Evolutionary conservation across 2,888 invertebrate genomes (phyloP).

Genomic region (Tuta absoluta): DNA sequence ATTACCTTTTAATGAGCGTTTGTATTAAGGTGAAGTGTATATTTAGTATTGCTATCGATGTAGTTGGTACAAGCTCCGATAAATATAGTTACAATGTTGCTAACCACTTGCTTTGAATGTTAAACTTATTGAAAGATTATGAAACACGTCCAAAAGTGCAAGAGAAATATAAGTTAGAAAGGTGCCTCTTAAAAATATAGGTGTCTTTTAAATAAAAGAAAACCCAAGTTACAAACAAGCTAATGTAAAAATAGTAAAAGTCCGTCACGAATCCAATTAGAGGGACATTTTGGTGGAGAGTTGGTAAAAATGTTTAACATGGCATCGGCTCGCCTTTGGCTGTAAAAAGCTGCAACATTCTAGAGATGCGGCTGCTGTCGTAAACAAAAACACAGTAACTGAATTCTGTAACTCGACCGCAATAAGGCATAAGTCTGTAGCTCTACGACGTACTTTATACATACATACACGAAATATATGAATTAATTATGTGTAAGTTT

Average conservation of each 20-base stretch:
- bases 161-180: too few species aligned
- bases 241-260: constrained; percentile 6
- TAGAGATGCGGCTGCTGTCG: constrained; percentile 45
- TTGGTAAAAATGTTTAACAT: constrained; percentile 62
- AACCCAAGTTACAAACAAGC: background rate
- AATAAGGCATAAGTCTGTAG: too few species aligned
- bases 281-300: constrained; percentile 36
- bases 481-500: too few species aligned
- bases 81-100: background rate
- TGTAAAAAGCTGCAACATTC: constrained; percentile 59
- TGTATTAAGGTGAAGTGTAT: constrained; percentile 4
- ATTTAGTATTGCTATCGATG: background rate
- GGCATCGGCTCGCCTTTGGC: constrained; percentile 50
- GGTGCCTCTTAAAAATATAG: background rate
- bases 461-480: too few species aligned
- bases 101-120: background rate
- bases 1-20: constrained; percentile 22
- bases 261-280: constrained; percentile 32
- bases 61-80: background rate
- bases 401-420: too few species aligned
- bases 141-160: too few species aligned
- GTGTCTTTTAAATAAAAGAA: background rate
- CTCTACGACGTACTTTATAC: too few species aligned
- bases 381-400: too few species aligned
- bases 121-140: too few species aligned